Base-by-base conservation (phyloP, 2,888 invertebrate genomes). In the Anthophora plumipes region DNA sequence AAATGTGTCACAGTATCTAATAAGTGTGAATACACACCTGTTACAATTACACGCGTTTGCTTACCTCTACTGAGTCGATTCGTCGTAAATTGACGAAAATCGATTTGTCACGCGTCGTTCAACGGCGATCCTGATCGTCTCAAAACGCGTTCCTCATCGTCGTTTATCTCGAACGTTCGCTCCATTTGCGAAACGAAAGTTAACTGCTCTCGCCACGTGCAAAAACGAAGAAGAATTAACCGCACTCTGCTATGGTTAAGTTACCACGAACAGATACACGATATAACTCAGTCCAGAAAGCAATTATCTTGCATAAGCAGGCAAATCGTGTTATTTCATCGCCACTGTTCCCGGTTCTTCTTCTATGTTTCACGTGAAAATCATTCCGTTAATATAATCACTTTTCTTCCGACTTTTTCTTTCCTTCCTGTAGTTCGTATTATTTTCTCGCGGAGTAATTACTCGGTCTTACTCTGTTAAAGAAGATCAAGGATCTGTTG, bases 251-350 rank as follows among this genome's bases (percentile, higher is more conserved):
- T 55, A 83, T 64, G 78, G 79, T 61, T 63, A 76, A 73, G 80
- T 82, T 84, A 69, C 61, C 83, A 81, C 55, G 75, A 74, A 70
- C 73, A 71, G 81, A 74, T 78, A 77, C 74, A 52, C 77, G 81
- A 73, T 83, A 80, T 77, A 80, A 83, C 73, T 83, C 77, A 77
- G 73, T 55, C 63, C 67, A 63, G 77, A 71, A 77, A 55, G 74
- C 73, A 85, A 85, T 85, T 85, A 84, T 71, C 78, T 84, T 71
- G 83, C 77, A 83, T 85, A 84, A 85, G 78, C 73, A 82, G 78
- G 82, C 84, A 79, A 76, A 80, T 84, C 83, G 75, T 80, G 76
- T 75, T 82, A 73, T 80, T 80, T 71, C 80, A 82, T 76, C 80
- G 69, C 61, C 1, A 17, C n/a, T 11, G 64, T 68, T 70, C 55